Conservation (phyloP, 2,797 vertebrate genomes). For the Fringilla coelebs region DNA sequence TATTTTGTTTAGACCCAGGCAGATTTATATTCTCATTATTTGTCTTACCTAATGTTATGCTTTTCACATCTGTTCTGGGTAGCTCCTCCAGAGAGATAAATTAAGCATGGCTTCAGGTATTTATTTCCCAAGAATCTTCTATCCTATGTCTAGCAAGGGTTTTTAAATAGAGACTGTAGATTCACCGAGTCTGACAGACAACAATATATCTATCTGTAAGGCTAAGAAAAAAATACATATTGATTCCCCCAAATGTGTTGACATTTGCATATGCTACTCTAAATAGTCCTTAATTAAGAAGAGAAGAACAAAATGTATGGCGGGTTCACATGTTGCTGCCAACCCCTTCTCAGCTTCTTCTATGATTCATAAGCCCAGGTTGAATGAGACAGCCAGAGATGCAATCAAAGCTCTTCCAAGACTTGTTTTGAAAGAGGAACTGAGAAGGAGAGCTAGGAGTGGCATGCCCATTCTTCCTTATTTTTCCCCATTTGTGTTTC, state of each 20-base stretch:
- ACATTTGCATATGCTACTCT: conserved; percentile 9
- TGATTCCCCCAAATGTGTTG: background rate
- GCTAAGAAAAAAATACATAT: conserved; percentile 1
- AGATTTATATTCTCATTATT: background rate
- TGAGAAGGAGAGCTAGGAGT: background rate
- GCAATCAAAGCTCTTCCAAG: conserved; percentile 31
- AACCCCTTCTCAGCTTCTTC: conserved; percentile 11
- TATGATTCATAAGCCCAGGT: conserved; percentile 22
- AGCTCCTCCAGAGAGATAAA: conserved; percentile 3
- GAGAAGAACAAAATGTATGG: conserved; percentile 42
- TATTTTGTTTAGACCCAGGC: background rate
- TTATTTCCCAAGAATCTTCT: background rate
- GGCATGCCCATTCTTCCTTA: background rate
- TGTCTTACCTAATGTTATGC: background rate
- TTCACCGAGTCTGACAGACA: background rate
- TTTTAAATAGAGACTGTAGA: background rate
- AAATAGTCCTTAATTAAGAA: conserved; percentile 42
- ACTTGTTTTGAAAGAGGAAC: conserved; percentile 41
- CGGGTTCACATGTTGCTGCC: conserved; percentile 14
- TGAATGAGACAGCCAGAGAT: conserved; percentile 39
- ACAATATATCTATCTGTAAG: background rate
- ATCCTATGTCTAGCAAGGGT: background rate
- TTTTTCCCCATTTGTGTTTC: background rate
- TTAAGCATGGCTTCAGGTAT: background rate
- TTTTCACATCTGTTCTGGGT: background rate